Conservation (phyloP, 2,797 vertebrate species). For the Muraenolepis orangiensis region DNA sequence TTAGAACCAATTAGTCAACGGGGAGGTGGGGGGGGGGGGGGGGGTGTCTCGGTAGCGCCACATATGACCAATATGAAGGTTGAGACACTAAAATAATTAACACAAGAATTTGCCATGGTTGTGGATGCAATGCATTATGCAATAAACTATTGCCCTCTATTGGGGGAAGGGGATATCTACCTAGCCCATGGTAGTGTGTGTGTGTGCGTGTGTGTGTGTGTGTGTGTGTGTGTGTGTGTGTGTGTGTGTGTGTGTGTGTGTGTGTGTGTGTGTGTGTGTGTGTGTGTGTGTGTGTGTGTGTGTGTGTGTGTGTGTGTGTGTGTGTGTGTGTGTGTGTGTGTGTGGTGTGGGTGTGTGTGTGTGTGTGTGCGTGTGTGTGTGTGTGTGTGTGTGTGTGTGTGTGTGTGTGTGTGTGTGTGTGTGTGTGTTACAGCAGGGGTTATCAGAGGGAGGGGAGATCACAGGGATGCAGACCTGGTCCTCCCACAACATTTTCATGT, state of each 20-base stretch:
- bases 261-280: background rate
- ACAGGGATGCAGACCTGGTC: background rate
- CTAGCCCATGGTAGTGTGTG: constrained; percentile 46
- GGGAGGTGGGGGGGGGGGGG: constrained; percentile 14
- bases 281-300: too few species aligned
- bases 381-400: background rate
- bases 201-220: background rate
- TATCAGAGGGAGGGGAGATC: constrained; percentile 25
- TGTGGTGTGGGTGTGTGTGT: constrained; percentile 7
- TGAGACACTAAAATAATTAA: constrained; percentile 23
- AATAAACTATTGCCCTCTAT: constrained; percentile 84
- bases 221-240: background rate
- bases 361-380: background rate
- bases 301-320: constrained; percentile 1
- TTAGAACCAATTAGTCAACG: constrained; percentile 28
- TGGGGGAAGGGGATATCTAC: constrained; percentile 69
- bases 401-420: too few species aligned
- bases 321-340: background rate
- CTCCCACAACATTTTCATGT: constrained; percentile 6
- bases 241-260: background rate
- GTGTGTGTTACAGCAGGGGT: constrained; percentile 24
- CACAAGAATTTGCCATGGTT: too few species aligned
- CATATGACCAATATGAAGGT: constrained; percentile 29
- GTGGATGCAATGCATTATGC: constrained; percentile 57
- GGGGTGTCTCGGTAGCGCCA: constrained; percentile 24